Base-by-base conservation (phyloP, 2,888 invertebrate genomes). In the Napeogenes sylphis region DNA sequence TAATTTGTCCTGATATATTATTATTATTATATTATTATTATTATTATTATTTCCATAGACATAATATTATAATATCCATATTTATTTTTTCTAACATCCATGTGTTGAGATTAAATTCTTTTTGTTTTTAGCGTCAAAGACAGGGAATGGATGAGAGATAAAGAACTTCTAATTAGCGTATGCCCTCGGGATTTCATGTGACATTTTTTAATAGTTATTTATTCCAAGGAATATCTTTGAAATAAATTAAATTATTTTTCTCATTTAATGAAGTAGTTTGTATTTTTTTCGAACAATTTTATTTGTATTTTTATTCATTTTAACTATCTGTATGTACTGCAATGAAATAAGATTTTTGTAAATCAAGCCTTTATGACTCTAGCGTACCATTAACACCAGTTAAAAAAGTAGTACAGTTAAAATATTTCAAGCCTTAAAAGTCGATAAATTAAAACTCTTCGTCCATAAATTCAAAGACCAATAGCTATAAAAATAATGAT, bases 391-490 rank as follows among this genome's bases (percentile, higher is more conserved):
- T 51, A 51, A 30, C 51, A 60, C 14, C 61, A 53, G 62, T 56
- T 59, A 56, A 56, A 64, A 47, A 63, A 46, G 54, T 42, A 51
- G 62, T 58, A 62, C 55, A 60, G 60, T 67, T 55, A 64, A 65
- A 68, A 64, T 66, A 66, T 67, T 67, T 62, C 55, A 66, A 66
- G 60, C 62, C 55, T 68, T 68, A 66, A 64, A 59, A 68, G 64
- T 63, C 66, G 56, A 64, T 68, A 68, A 68, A 68, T 68, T 61
- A 61, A 68, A 66, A 68, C 55, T 53, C 59, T 64, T 56, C 59
- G 63, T 61, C 67, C 33, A 66, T 65, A 66, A 74, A 73, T 78
- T 74, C 77, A 75, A 73, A 77, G 74, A 77, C 74, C 69, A 67
- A 65, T 65, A 68, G 69, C 69, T 67, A 69, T 68, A 69, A 68